phyloP scores from a whole-genome alignment of 2,888 invertebrate species.

The Idaea straminata region DNA sequence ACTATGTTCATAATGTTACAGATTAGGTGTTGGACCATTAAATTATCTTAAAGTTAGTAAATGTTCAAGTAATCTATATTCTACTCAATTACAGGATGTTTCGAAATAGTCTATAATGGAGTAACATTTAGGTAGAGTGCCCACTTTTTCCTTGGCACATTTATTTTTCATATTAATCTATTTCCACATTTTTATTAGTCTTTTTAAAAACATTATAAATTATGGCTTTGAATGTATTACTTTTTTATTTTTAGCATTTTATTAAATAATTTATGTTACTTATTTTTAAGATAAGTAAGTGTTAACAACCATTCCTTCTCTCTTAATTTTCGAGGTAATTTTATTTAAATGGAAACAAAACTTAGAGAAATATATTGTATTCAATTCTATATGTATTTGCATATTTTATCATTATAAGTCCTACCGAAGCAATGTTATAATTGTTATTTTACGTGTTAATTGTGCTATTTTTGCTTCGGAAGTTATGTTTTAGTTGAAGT shows the following conservation, averaged over 20 bases:
- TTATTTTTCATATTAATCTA: too few species aligned
- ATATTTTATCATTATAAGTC: background rate
- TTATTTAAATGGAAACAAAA: background rate
- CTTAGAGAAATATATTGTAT: background rate
- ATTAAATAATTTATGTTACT: background rate
- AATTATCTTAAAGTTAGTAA: background rate
- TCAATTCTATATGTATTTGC: background rate
- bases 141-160: background rate
- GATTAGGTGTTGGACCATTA: conserved; percentile 15
- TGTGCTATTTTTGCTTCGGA: background rate
- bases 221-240: background rate
- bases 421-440: background rate
- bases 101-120: background rate
- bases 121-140: background rate
- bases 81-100: conserved; percentile 1
- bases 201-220: background rate
- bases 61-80: conserved; percentile 10
- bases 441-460: background rate
- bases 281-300: conserved; percentile 8
- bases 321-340: background rate
- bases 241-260: background rate
- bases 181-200: background rate
- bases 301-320: conserved; percentile 7
- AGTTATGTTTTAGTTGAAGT: background rate
- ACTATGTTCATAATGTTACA: conserved; percentile 6